Base-by-base conservation (phyloP, 2,797 vertebrate genomes). In the Rhinoraja longicauda region DNA sequence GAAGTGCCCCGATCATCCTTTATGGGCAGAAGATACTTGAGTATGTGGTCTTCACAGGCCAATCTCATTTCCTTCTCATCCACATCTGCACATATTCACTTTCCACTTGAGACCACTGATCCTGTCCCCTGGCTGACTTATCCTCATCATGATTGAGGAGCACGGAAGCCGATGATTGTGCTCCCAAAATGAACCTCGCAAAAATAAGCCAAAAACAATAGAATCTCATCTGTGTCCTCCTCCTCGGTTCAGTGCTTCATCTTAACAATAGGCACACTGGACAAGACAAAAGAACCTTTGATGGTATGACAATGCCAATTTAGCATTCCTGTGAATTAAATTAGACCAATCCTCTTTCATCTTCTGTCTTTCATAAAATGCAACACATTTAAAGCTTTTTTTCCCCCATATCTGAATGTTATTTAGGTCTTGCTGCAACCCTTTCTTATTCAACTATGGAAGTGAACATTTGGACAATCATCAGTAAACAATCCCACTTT, bases 201-300 rank as follows among this genome's bases (percentile, higher is more conserved):
- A 88, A 88, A 32, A 39, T 64, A 32, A 88, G 84, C 6, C 32
- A 88, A 88, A n/a, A 88, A 62, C 84, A 88, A n/a, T 32, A 88
- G 32, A 67, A 88, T 5, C 84, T 32, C 17, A 17, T 36, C 29
- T 32, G 17, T 6, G 1, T 64, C n/a, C n/a, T n/a, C n/a, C 84
- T 36, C 5, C 59, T 21, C 29, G 13, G 81, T 53, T 29, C 24
- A 59, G 24, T 13, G 26, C 9, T 57, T 13, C 53, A 84, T 88
- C n/a, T n/a, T 64, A 32, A 88, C 32, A 32, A 62, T 64, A 32
- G 29, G 5, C 19, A 9, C 62, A 64, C 7, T 32, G n/a, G 15
- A 64, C 17, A 64, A 88, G n/a, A 15, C n/a, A 24, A n/a, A 19
- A 67, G 59, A 36, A 88, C 84, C n/a, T 88, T 36, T 9, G 6